These are phyloP conservation scores for Anomalospiza imberbis DNA, from an alignment of 2,797 vertebrate species.

Conservation along the genomic window DNA sequence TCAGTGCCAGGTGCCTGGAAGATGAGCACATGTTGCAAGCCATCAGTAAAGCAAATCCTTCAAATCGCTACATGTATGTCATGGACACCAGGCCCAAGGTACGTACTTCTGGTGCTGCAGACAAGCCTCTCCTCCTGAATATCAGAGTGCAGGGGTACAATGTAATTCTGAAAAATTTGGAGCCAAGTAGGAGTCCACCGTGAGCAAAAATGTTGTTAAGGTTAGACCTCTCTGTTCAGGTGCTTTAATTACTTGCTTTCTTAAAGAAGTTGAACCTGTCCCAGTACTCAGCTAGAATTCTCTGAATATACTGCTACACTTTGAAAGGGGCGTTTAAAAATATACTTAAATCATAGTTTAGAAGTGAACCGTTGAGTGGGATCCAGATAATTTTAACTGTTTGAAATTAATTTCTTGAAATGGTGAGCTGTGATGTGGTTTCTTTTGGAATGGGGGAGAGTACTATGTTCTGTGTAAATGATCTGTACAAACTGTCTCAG, in stretches of 20 bases:
- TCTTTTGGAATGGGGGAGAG: background rate
- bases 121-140: background rate
- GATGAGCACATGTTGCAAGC: constrained; percentile 96
- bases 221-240: background rate
- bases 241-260: background rate
- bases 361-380: background rate
- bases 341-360: background rate
- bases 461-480: background rate
- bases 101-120: background rate
- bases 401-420: background rate
- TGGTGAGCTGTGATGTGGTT: background rate
- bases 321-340: background rate
- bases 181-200: background rate
- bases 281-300: background rate
- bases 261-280: background rate
- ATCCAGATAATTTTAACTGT: background rate
- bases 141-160: background rate
- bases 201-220: background rate
- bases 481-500: background rate
- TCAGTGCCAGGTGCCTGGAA: constrained; percentile 95
- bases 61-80: constrained; percentile 90
- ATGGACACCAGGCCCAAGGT: constrained; percentile 98
- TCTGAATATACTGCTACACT: background rate
- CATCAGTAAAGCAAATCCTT: constrained; percentile 93
- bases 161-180: background rate